A percentile compares a stretch with the other conserved stretches of the same genome.
Evolutionary conservation across 2,113 vertebrate genomes (phyloP).

Genomic region (Microtus pennsylvanicus): DNA sequence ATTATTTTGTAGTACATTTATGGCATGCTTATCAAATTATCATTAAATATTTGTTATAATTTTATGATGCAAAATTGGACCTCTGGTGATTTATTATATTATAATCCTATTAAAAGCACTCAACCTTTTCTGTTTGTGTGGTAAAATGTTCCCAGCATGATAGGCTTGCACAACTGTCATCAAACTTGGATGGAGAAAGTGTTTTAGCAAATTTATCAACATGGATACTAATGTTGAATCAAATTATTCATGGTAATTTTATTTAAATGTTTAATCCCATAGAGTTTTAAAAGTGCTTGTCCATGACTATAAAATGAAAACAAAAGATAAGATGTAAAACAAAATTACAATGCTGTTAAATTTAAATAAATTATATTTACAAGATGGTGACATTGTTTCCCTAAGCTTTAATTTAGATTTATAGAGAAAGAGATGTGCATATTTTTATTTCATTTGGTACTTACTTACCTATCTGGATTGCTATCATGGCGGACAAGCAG

Average conservation of each 20-base stretch:
- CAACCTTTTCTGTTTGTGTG: slow-evolving; percentile 23
- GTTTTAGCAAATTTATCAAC: slow-evolving; percentile 32
- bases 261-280: slow-evolving; percentile 48
- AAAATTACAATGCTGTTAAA: slow-evolving; percentile 52
- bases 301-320: slow-evolving; percentile 50
- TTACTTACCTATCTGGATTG: slow-evolving; percentile 10
- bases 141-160: slow-evolving; percentile 19
- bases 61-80: slow-evolving; percentile 63
- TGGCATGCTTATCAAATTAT: slow-evolving; percentile 68
- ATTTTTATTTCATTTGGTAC: not conserved
- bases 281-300: not conserved
- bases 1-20: slow-evolving; percentile 61
- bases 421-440: slow-evolving; percentile 16
- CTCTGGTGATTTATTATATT: slow-evolving; percentile 54
- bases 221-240: not conserved
- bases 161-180: slow-evolving; percentile 20
- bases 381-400: not conserved
- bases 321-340: slow-evolving; percentile 31
- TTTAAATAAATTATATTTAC: slow-evolving; percentile 58
- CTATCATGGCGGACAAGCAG: not conserved
- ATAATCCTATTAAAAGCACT: slow-evolving; percentile 46
- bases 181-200: slow-evolving; percentile 7
- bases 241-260: slow-evolving; percentile 58
- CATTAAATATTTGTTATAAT: slow-evolving; percentile 71
- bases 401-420: slow-evolving; percentile 56